Percentiles rank a stretch among this genome's conserved stretches.
Evolutionary conservation across 2,888 invertebrate species (phyloP).

Genomic region (Tetheella fluctuosa): DNA sequence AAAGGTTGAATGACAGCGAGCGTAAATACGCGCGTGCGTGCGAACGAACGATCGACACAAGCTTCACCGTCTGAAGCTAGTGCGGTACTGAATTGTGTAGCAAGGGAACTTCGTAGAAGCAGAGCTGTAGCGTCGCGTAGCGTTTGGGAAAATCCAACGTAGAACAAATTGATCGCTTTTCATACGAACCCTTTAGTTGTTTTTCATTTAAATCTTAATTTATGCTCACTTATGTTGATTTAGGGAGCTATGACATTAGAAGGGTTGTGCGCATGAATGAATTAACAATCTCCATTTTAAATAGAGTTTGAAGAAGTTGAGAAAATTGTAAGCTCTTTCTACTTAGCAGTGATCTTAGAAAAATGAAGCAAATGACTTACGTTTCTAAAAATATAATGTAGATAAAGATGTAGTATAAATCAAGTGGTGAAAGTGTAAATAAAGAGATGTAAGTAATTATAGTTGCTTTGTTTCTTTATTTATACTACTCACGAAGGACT

Average conservation of each 20-base stretch:
- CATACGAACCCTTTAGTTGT: conserved; percentile 10
- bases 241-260: conserved; percentile 13
- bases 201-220: conserved; percentile 4
- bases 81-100: conserved; percentile 61
- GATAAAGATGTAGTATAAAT: no score
- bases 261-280: neutral
- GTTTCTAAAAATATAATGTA: no score
- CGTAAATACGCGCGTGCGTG: conserved; percentile 59
- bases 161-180: conserved; percentile 61
- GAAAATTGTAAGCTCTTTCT: neutral
- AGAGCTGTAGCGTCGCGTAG: conserved; percentile 25
- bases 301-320: neutral
- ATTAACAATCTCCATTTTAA: neutral
- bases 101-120: conserved; percentile 17
- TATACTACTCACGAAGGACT: neutral
- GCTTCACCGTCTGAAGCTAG: conserved; percentile 41
- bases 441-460: no score
- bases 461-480: no score
- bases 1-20: conserved; percentile 62
- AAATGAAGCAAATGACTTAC: neutral
- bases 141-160: conserved; percentile 59
- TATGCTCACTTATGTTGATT: conserved; percentile 15
- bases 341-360: neutral
- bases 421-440: no score
- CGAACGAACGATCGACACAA: conserved; percentile 37